Conservation (phyloP, 2,113 vertebrate genomes). For the Hemiprocne comata region DNA sequence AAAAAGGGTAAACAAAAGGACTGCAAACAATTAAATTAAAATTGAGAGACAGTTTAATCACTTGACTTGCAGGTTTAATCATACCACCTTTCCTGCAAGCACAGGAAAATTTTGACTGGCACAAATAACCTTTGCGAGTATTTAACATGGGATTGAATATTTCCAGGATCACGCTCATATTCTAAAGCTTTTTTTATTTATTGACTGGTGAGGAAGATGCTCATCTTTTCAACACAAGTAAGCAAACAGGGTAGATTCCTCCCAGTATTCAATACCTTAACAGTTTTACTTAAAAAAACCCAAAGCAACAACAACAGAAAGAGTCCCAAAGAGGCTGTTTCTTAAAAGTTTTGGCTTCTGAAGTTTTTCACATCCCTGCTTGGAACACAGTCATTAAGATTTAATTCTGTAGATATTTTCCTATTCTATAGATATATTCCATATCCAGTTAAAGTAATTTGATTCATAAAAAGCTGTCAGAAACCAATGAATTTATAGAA, state of each 20-base stretch:
- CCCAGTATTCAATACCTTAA: not conserved
- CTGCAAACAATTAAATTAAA: not conserved
- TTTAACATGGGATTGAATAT: not conserved
- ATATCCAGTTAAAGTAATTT: not conserved
- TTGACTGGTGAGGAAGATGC: not conserved
- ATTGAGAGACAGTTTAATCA: not conserved
- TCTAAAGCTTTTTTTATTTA: not conserved
- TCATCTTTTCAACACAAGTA: not conserved
- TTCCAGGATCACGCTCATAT: not conserved
- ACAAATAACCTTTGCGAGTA: not conserved
- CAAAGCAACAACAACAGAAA: not conserved
- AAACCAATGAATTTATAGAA: not conserved
- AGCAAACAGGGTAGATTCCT: not conserved
- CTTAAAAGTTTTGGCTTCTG: not conserved
- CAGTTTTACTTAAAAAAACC: not conserved
- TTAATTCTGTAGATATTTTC: not conserved
- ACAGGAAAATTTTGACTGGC: not conserved
- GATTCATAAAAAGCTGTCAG: constrained; percentile 10
- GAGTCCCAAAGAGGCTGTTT: not conserved
- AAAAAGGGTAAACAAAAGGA: not conserved
- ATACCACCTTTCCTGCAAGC: not conserved
- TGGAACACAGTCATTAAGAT: not conserved
- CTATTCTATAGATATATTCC: not conserved
- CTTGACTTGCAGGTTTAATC: not conserved
- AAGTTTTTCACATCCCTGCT: not conserved